Conservation (phyloP, 2,888 invertebrate species). For the Hesperia comma region DNA sequence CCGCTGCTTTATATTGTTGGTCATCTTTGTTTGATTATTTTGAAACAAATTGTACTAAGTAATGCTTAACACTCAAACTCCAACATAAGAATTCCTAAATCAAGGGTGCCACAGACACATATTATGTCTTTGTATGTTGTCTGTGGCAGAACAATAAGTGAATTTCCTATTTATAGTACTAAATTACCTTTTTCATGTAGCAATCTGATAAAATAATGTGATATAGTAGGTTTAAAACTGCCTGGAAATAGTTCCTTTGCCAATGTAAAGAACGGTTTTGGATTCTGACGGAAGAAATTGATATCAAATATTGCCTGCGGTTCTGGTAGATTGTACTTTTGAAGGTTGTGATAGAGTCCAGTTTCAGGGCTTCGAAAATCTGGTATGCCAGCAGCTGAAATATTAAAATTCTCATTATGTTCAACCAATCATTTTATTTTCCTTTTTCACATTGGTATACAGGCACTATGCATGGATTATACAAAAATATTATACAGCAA, state of each 20-base stretch:
- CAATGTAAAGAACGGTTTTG: conserved; percentile 95
- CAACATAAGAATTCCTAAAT: too few species aligned
- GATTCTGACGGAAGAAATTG: conserved; percentile 93
- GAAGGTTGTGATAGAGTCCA: conserved; percentile 95
- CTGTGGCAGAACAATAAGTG: neutral
- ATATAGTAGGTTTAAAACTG: conserved; percentile 93
- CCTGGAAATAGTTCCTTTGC: conserved; percentile 96
- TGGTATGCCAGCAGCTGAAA: conserved; percentile 96
- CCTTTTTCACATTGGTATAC: too few species aligned
- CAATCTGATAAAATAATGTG: conserved; percentile 95
- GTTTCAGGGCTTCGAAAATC: conserved; percentile 97
- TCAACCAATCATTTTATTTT: too few species aligned
- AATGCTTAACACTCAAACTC: too few species aligned
- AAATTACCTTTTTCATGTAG: conserved; percentile 89
- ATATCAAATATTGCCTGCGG: conserved; percentile 97
- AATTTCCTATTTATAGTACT: neutral
- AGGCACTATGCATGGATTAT: too few species aligned
- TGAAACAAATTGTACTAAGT: too few species aligned
- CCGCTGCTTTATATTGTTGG: too few species aligned
- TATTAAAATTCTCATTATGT: conserved; percentile 4
- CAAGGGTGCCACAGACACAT: too few species aligned
- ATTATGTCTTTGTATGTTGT: too few species aligned
- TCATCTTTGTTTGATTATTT: too few species aligned
- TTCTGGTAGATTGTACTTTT: conserved; percentile 95
- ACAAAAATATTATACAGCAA: too few species aligned